phyloP scores from a whole-genome alignment of 37 sponge, comb jelly and placozoan genomes.

The Halisarca cf. caerulea region DNA sequence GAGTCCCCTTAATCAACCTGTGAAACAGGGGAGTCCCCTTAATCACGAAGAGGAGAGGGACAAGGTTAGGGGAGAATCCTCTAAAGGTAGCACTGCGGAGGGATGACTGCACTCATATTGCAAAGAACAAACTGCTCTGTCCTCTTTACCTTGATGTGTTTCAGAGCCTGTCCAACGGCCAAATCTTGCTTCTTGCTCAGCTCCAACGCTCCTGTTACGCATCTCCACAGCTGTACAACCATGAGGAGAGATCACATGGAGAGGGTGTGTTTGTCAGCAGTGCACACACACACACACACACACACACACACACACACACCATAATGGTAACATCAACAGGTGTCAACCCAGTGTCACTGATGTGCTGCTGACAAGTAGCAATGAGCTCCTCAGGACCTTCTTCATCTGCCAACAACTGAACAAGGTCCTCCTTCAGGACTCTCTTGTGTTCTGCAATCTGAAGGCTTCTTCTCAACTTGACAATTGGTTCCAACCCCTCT shows the following conservation, averaged over 20 bases:
- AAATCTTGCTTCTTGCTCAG: conserved; percentile 91
- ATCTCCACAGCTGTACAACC: conserved; percentile 67
- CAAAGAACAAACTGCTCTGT: no score
- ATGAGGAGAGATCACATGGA: neutral
- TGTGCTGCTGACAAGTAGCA: conserved; percentile 54
- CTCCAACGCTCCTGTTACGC: conserved; percentile 74
- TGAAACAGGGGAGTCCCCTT: no score
- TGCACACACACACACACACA: neutral
- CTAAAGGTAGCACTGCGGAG: no score
- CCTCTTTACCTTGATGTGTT: conserved; percentile 66
- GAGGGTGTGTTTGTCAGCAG: no score
- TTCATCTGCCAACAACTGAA: conserved; percentile 8
- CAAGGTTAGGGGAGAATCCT: no score
- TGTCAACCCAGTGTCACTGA: conserved; percentile 38
- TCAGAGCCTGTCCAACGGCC: conserved; percentile 78
- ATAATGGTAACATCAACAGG: conserved; percentile 63
- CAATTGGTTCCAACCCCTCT: conserved; percentile 50
- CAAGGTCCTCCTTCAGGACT: conserved; percentile 39
- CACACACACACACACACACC: conserved; percentile 39
- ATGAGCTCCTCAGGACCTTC: conserved; percentile 39
- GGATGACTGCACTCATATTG: no score
- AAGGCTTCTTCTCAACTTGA: conserved; percentile 56
- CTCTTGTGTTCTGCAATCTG: conserved; percentile 37
- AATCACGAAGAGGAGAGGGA: no score
- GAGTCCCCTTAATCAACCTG: no score